Evolutionary conservation across 2,113 vertebrate genomes (phyloP).

Genomic region (Etia nguti): DNA sequence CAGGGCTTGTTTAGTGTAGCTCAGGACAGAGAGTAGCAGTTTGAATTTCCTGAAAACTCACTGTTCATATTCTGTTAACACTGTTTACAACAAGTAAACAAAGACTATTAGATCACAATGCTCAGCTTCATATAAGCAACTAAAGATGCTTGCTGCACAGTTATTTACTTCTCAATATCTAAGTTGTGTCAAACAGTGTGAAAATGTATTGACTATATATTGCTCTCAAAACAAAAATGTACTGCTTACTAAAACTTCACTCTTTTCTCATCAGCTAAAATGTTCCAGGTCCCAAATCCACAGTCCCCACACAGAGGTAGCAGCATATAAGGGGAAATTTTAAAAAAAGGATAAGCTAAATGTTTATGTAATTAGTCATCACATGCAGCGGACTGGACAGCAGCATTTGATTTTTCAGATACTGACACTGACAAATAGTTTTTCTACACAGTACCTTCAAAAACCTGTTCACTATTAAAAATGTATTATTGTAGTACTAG

Average conservation of each 20-base stretch:
- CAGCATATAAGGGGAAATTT: neutral
- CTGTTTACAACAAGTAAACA: neutral
- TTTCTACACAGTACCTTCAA: neutral
- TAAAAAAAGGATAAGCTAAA: neutral
- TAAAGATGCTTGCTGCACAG: neutral
- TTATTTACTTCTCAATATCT: neutral
- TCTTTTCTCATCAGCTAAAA: neutral
- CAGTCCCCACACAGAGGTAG: neutral
- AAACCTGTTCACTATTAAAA: neutral
- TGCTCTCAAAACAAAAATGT: neutral
- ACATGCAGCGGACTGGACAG: neutral
- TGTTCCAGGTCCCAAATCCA: neutral
- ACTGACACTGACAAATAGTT: neutral
- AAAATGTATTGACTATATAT: neutral
- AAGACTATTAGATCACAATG: neutral
- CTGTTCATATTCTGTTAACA: neutral
- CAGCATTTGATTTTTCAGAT: neutral
- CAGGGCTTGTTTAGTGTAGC: neutral
- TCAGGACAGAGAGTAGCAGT: neutral
- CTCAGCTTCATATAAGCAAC: neutral
- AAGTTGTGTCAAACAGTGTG: neutral
- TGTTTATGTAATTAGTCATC: neutral
- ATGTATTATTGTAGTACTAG: neutral
- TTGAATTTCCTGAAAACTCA: neutral
- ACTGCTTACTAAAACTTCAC: neutral